Base-by-base conservation (phyloP, 64 coral and sea anemone genomes). In the Platygyra sinensis region DNA sequence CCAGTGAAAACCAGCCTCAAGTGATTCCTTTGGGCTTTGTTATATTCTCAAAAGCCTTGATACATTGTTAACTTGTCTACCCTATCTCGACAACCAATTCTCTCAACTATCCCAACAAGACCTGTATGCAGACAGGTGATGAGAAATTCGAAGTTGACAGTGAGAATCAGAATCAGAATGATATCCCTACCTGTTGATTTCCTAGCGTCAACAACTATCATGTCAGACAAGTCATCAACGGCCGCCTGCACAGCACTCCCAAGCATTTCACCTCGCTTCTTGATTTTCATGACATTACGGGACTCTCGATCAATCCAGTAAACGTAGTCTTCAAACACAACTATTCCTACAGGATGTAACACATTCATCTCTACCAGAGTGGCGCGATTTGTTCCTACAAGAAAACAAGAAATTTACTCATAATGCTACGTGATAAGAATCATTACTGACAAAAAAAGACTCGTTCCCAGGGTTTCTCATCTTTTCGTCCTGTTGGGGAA, bases 251-350 rank as follows among this genome's bases (percentile, higher is more conserved):
- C 62, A 0, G 0, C 7, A 5, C 3, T 15, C 5, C 63, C 33
- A 11, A 11, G 0, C 12, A 8, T 0, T 25, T 29, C 33, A 18
- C 42, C 63, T 2, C 16, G 12, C 33, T 82, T 82, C 38, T 72
- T 71, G 63, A 85, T 51, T 72, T 51, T 85, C 63, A 29, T 51
- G 20, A 85, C 22, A 28, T 16, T 29, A 60, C 81, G 81, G 5
- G 81, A 71, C 19, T n/a, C 62, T 0, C 32, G 17, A 50, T 85
- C 81, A 16, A 85, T 85, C 81, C 81, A 85, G 13, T 85, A 85
- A 32, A 85, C 81, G 51, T 52, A 49, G 16, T 72, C 10, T 16
- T 24, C 33, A 50, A 46, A 72, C 27, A 85, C 81, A 2, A 29
- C 81, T n/a, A 85, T 24, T 22, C 81, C 81, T 27, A 85, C 62